A percentile compares a stretch with the other conserved stretches of the same genome.
Evolutionary conservation across 2,888 invertebrate genomes (phyloP).

Genomic region (Nomada flava): DNA sequence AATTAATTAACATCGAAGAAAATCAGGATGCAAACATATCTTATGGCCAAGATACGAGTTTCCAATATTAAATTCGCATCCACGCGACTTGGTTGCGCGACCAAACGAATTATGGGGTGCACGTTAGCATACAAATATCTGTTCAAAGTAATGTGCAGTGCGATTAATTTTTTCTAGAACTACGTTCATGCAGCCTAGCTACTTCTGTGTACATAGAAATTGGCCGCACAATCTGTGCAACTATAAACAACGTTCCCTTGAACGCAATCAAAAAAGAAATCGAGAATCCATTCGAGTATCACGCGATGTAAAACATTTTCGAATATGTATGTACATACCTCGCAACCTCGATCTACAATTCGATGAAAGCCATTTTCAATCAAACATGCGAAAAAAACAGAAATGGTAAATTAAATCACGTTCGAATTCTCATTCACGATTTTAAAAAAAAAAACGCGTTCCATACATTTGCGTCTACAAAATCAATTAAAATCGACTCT

Average conservation of each 20-base stretch:
- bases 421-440: not conserved
- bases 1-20: constrained; percentile 23
- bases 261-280: not conserved
- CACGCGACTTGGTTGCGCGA: not conserved
- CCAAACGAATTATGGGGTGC: not conserved
- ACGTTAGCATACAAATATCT: constrained; percentile 4
- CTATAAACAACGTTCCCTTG: no score
- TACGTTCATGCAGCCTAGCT: not conserved
- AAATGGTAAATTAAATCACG: constrained; percentile 5
- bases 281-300: not conserved
- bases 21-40: constrained; percentile 13
- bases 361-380: not conserved
- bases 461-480: not conserved
- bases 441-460: constrained; percentile 3
- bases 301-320: not conserved
- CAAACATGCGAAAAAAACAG: not conserved
- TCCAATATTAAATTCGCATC: constrained; percentile 24
- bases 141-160: not conserved
- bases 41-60: constrained; percentile 14
- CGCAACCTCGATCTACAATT: no score
- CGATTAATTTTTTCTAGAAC: not conserved
- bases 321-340: not conserved
- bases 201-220: not conserved
- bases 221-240: not conserved
- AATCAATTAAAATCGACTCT: constrained; percentile 16